These are phyloP conservation scores for Varecia variegata DNA, from an alignment of 2,797 vertebrate species.

Conservation along the genomic window DNA sequence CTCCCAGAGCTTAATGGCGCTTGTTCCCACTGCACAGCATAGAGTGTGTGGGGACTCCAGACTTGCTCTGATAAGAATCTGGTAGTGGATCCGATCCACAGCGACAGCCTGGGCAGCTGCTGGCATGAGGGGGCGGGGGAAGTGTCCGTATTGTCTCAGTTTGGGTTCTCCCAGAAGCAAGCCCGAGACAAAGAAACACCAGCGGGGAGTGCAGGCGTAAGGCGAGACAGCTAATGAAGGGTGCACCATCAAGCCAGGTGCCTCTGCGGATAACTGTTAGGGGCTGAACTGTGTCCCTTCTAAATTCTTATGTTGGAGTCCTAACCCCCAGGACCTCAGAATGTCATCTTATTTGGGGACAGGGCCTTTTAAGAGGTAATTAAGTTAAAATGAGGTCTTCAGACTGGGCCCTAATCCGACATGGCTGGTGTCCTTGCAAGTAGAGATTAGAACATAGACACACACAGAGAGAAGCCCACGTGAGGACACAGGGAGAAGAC, in stretches of 20 bases:
- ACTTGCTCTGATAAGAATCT: neutral
- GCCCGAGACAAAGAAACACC: neutral
- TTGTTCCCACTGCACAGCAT: neutral
- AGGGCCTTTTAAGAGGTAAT: neutral
- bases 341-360: neutral
- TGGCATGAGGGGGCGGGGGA: neutral
- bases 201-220: neutral
- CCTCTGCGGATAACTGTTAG: neutral
- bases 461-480: neutral
- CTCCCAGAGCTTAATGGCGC: neutral
- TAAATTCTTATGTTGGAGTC: neutral
- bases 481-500: neutral
- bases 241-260: neutral
- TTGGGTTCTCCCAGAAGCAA: constrained; percentile 31
- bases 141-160: neutral
- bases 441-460: neutral
- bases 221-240: neutral
- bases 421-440: neutral
- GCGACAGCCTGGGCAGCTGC: neutral
- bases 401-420: neutral
- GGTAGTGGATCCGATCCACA: neutral
- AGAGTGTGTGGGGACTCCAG: neutral
- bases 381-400: neutral
- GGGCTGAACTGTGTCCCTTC: neutral
- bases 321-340: neutral